Base-by-base conservation (phyloP, 2,888 invertebrate genomes). In the Brachylomia viminalis region DNA sequence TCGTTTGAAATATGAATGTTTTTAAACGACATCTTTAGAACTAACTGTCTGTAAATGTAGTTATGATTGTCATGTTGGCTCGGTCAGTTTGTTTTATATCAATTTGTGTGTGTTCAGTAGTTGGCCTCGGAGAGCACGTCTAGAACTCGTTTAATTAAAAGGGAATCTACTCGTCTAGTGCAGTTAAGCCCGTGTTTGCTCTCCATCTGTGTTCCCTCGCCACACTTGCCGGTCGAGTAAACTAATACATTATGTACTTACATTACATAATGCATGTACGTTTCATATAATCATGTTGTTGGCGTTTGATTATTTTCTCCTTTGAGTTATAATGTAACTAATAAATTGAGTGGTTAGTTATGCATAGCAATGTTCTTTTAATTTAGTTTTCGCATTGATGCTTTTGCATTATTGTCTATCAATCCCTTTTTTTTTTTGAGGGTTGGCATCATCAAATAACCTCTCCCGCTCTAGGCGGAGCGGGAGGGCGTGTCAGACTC, bases 71-170 rank as follows among this genome's bases (percentile, higher is more conserved):
- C 61, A 56, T 68, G 64, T 72, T 65, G 75, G 27, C 56, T 61
- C 20, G 15, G 49, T 62, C 5, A 45, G 64, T 69, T 83, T 85
- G 86, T 85, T 88, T 87, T 88, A 88, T 90, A 88, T 91, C 90
- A 92, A 91, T 91, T 91, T 89, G 85, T 78, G 82, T 76, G 87
- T 86, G 87, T 90, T 87, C 72, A 85, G 80, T 87, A 87, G 87
- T 90, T 89, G 86, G 86, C 88, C 86, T 88, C 88, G 78, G 89
- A 87, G 88, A 89, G 88, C 86, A 86, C 87, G 90, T 91, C 92
- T 90, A 90, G 91, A 94, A 92, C 93, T 93, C 92, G 92, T 94
- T 94, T 95, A 94, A 95, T 95, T 95, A 94, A 94, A 95, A 94
- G 92, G 94, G 94, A 93, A 94, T 93, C 93, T 93, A 90, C 92